A percentile compares a stretch with the other conserved stretches of the same genome.
Evolutionary conservation across 2,113 vertebrate genomes (phyloP).

Genomic region (Sula dactylatra): DNA sequence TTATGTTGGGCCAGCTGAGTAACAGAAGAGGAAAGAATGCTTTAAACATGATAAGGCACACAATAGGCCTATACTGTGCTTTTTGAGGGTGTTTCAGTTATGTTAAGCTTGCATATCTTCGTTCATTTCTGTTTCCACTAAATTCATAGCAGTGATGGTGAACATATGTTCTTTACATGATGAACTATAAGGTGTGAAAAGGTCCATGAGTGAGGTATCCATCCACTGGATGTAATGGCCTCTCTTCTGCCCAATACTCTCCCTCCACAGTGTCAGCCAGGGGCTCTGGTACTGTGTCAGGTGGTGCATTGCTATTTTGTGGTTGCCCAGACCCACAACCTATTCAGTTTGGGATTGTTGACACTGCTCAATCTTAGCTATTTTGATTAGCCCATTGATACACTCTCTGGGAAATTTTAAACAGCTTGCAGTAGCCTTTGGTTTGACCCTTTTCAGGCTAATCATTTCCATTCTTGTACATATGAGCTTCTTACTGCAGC

Average conservation of each 20-base stretch:
- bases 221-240: neutral
- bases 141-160: neutral
- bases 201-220: neutral
- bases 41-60: neutral
- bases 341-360: neutral
- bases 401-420: neutral
- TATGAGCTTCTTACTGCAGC: neutral
- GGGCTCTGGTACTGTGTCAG: neutral
- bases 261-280: neutral
- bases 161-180: neutral
- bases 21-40: neutral
- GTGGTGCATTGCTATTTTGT: neutral
- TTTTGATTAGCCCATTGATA: neutral
- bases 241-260: neutral
- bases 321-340: neutral
- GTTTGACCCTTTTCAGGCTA: neutral
- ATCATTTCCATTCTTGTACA: neutral
- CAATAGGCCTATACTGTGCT: neutral
- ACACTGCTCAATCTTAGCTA: neutral
- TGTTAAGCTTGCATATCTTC: neutral
- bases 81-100: neutral
- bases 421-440: neutral
- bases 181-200: neutral
- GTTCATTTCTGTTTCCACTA: neutral
- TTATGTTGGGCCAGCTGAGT: neutral